Evolutionary conservation across 1,140 invertebrate species (phyloP).

Genomic region (Drosophila quadrilineata): DNA sequence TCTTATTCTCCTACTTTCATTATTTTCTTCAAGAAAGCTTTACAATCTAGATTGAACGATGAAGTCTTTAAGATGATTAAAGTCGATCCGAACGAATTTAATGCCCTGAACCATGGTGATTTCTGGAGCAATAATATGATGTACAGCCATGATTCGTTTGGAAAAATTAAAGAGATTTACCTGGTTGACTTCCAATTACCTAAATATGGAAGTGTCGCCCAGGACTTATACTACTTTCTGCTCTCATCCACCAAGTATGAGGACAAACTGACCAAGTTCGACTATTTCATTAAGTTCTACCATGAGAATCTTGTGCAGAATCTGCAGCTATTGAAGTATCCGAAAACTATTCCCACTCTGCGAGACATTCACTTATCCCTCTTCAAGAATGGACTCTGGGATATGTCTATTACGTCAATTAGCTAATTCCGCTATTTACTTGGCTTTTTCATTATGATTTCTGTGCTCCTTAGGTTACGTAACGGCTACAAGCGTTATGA

Average conservation of each 20-base stretch:
- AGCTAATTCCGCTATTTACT: not conserved
- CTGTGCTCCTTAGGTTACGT: conserved; percentile 39
- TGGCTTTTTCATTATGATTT: not conserved
- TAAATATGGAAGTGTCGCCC: conserved; percentile 52
- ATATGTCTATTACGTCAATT: conserved; percentile 28
- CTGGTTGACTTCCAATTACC: conserved; percentile 65
- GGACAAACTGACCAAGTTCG: conserved; percentile 65
- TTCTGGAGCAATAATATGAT: conserved; percentile 83
- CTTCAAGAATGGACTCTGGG: conserved; percentile 51
- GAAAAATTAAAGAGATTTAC: conserved; percentile 72
- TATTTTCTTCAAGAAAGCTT: conserved; percentile 10
- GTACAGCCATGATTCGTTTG: conserved; percentile 83
- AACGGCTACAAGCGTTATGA: conserved; percentile 59
- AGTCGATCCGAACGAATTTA: conserved; percentile 82
- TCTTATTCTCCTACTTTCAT: conserved; percentile 4
- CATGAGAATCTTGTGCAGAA: conserved; percentile 56
- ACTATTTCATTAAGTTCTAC: conserved; percentile 67
- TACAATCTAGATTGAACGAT: conserved; percentile 24
- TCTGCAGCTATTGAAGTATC: conserved; percentile 56
- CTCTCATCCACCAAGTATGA: conserved; percentile 63
- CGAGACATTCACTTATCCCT: conserved; percentile 54
- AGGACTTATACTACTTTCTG: conserved; percentile 63
- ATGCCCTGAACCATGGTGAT: conserved; percentile 86
- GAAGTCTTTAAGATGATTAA: conserved; percentile 30
- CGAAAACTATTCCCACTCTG: conserved; percentile 49